Evolutionary conservation across 2,888 invertebrate genomes (phyloP), one percentile per base, ranked within the genome.

Genomic region (Boloria selene): DNA sequence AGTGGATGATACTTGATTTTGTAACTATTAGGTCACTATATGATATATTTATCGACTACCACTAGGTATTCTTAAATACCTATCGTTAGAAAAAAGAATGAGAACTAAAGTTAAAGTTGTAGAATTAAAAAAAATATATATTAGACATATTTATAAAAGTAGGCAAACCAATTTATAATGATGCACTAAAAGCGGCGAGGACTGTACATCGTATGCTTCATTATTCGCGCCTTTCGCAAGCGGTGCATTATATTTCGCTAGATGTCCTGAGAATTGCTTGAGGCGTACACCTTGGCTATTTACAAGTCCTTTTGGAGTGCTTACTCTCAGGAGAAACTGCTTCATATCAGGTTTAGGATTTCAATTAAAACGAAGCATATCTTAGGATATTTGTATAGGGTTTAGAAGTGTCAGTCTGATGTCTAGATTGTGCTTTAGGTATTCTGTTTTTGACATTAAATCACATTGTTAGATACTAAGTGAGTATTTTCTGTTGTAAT

Each of bases 251-350:
- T 63, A 26, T 56, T 49, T 49, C 10, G 17, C 49, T 63, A 13
- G 54, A 63, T 55, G n/a, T 50, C 44, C 50, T 50, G 55, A 56
- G 56, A 50, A 56, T 38, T 44, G 56, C 63, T 56, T 42, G 51
- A 51, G 63, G 63, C 63, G 49, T 22, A 63, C 63, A 56, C 56
- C 44, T 56, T 50, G 63, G 63, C 56, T 63, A 56, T 63, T 56
- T 63, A 26, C 44, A 51, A 56, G 26, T 56, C 56, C 56, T 44
- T 63, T 50, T 45, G 50, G 50, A 63, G 50, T 16, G 44, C 26
- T 56, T 56, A 16, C 53, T 53, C 47, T 42, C 22, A 14, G 38
- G n/a, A 42, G 42, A 38, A 55, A 55, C 42, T 55, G 49, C 42
- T 55, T 49, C 38, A 31, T 10, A 49, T 16, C 2, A 49, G 16